Evolutionary conservation across 2,113 vertebrate genomes (phyloP).

Genomic region (Ptyas mucosa): DNA sequence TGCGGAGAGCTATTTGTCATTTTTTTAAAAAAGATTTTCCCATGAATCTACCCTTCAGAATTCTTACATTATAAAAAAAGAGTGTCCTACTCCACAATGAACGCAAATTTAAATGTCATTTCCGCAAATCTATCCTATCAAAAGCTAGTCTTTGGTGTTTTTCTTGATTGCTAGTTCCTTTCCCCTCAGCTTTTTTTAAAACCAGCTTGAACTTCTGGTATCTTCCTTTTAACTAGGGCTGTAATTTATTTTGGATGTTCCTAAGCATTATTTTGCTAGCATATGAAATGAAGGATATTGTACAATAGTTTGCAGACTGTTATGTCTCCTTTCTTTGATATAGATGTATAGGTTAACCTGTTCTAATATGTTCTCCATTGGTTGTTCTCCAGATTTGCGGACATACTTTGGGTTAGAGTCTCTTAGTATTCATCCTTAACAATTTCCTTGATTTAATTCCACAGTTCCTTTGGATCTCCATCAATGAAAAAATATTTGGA

Average conservation of each 20-base stretch:
- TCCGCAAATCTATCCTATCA: not conserved
- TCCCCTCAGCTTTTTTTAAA: not conserved
- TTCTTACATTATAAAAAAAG: not conserved
- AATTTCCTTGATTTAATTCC: not conserved
- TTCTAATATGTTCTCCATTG: not conserved
- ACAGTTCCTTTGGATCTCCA: not conserved
- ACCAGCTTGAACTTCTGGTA: not conserved
- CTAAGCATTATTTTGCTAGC: not conserved
- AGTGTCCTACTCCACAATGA: not conserved
- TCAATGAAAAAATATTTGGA: not conserved
- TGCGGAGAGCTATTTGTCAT: not conserved
- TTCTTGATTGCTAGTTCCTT: not conserved
- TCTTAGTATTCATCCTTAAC: not conserved
- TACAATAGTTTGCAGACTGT: not conserved
- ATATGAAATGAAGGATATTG: not conserved
- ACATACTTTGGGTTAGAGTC: not conserved
- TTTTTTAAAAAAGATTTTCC: not conserved
- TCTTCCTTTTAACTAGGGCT: not conserved
- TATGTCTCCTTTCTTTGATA: not conserved
- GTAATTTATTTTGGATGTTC: not conserved
- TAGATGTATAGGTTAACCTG: not conserved
- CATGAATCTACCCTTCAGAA: not conserved
- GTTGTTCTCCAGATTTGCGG: not conserved
- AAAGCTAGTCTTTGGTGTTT: not conserved
- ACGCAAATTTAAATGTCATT: not conserved